Conservation (phyloP, 2,888 invertebrate genomes). For the Podotricha telesiphe region DNA sequence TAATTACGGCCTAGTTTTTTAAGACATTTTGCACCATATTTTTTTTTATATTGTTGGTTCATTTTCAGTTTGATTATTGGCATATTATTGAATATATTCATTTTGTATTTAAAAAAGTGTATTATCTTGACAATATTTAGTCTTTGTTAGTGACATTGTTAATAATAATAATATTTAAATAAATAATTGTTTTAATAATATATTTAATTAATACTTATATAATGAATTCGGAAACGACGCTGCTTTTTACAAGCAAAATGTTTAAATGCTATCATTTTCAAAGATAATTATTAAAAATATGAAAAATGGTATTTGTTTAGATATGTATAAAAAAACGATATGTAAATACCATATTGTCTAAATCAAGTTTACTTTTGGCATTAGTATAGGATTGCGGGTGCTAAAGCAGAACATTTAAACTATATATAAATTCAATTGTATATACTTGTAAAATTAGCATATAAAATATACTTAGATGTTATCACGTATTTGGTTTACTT, state of each 20-base stretch:
- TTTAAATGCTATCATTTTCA: neutral
- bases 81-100: neutral
- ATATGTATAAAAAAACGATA: neutral
- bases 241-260: neutral
- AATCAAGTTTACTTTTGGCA: constrained; percentile 59
- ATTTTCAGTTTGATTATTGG: neutral
- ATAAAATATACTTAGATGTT: constrained; percentile 1
- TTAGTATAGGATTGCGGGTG: constrained; percentile 71
- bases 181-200: neutral
- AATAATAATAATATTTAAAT: neutral
- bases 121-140: neutral
- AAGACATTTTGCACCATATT: constrained; percentile 23
- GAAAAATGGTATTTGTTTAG: neutral
- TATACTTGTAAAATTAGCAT: constrained; percentile 22
- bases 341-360: constrained; percentile 13
- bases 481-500: constrained; percentile 9
- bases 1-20: constrained; percentile 23
- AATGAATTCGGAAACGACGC: neutral
- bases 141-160: constrained; percentile 1
- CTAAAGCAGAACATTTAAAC: constrained; percentile 55
- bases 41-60: neutral
- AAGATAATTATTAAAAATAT: neutral
- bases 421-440: constrained; percentile 26
- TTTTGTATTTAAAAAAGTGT: neutral
- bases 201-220: neutral